Percentiles rank a stretch among this genome's conserved stretches.
phyloP scores from a whole-genome alignment of 23 tunicate genomes.

The Phallusia fumigata region DNA sequence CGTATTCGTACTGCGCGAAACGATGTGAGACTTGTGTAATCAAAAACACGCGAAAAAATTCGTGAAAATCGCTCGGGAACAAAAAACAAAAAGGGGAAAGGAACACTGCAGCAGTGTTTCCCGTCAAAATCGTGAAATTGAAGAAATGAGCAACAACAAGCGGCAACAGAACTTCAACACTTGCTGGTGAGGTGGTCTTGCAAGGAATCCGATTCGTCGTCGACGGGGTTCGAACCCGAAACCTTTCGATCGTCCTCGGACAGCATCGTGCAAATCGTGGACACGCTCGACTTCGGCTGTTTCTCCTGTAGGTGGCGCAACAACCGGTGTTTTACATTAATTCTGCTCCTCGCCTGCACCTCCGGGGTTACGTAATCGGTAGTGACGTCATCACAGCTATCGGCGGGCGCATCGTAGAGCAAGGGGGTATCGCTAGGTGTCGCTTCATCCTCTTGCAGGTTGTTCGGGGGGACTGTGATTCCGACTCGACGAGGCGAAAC shows the following conservation, averaged over 20 bases:
- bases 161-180: not conserved
- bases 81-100: not conserved
- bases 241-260: constrained; percentile 27
- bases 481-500: constrained; percentile 2
- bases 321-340: constrained; percentile 12
- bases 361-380: not conserved
- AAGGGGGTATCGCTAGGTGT: not conserved
- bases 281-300: constrained; percentile 31
- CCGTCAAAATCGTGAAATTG: not conserved
- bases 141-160: not conserved
- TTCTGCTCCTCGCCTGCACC: not conserved
- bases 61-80: not conserved
- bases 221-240: not conserved
- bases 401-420: not conserved
- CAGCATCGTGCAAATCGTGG: constrained; percentile 39
- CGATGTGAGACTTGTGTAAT: not conserved
- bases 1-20: not conserved
- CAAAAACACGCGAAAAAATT: not conserved
- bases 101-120: not conserved
- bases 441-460: not conserved
- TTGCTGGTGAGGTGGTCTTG: not conserved
- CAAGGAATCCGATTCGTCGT: not conserved
- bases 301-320: constrained; percentile 25
- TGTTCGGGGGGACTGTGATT: not conserved
- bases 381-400: not conserved